These are phyloP conservation scores for Muscicapa adusta DNA, from an alignment of 2,113 vertebrate genomes.

Conservation along the genomic window DNA sequence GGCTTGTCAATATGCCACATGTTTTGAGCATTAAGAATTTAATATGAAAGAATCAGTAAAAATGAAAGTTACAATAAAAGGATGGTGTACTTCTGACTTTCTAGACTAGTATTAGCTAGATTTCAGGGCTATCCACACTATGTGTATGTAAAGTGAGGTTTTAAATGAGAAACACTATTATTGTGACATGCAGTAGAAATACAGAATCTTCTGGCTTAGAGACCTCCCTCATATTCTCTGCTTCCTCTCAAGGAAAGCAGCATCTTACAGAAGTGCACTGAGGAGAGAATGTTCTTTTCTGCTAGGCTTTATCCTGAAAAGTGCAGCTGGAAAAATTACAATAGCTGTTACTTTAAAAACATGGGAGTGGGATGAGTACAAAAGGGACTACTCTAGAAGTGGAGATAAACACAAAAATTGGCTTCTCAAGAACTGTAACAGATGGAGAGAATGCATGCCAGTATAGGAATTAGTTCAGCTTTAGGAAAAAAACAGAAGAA, in stretches of 20 bases:
- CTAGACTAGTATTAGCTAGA: not conserved
- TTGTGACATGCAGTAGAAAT: not conserved
- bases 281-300: conserved; percentile 29
- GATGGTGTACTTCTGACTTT: not conserved
- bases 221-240: not conserved
- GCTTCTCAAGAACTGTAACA: not conserved
- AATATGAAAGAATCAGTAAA: not conserved
- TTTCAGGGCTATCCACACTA: not conserved
- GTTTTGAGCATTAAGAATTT: not conserved
- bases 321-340: conserved; percentile 7
- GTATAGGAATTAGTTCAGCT: not conserved
- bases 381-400: not conserved
- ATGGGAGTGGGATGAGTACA: not conserved
- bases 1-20: not conserved
- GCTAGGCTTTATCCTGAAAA: not conserved
- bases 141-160: not conserved
- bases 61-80: not conserved
- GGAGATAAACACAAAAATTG: not conserved
- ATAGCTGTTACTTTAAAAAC: conserved; percentile 13
- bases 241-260: not conserved
- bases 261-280: not conserved
- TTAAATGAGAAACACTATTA: not conserved
- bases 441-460: not conserved
- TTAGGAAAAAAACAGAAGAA: not conserved
- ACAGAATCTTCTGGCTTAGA: not conserved